Conservation (phyloP, 1,140 invertebrate genomes). For the Vanessa atalanta region DNA sequence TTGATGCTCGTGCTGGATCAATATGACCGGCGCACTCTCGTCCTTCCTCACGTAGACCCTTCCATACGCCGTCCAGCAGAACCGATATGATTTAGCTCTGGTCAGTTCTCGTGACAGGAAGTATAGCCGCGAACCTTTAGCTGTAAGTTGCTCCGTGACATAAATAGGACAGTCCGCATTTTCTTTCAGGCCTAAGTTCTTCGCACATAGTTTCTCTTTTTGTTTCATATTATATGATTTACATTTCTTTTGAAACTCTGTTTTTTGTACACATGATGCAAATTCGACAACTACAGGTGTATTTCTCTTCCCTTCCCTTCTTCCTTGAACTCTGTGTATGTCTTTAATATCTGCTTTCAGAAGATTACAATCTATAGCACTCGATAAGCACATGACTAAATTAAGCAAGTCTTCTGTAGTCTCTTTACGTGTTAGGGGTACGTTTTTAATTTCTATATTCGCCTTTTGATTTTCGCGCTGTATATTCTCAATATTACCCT, state of each 20-base stretch:
- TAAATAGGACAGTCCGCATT: slow-evolving; percentile 25
- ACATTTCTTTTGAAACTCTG: slow-evolving; percentile 2
- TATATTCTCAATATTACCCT: slow-evolving; percentile 13
- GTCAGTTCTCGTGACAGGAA: too few relatives aligned
- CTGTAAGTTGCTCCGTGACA: slow-evolving; percentile 38
- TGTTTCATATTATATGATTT: slow-evolving; percentile 25
- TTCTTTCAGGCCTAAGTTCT: slow-evolving; percentile 26
- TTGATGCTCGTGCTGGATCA: too few relatives aligned
- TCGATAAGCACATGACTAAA: background rate
- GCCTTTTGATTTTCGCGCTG: slow-evolving; percentile 14
- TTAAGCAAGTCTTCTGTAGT: slow-evolving; percentile 16
- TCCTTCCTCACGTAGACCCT: too few relatives aligned
- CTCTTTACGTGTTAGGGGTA: slow-evolving; percentile 7
- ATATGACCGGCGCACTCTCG: too few relatives aligned
- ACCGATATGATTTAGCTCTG: too few relatives aligned
- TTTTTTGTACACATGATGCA: slow-evolving; percentile 8
- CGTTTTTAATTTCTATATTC: slow-evolving; percentile 17
- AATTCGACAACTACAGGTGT: slow-evolving; percentile 18
- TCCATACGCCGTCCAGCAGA: too few relatives aligned
- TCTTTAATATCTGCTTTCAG: slow-evolving; percentile 8
- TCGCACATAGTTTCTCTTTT: slow-evolving; percentile 27
- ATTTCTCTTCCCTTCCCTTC: slow-evolving; percentile 11
- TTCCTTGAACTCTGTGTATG: slow-evolving; percentile 17
- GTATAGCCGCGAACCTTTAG: background rate
- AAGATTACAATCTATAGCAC: slow-evolving; percentile 8